These are phyloP conservation scores for Cassiopea xamachana DNA, from an alignment of 30 jellyfish, hydroid and myxozoan species.

Conservation along the genomic window DNA sequence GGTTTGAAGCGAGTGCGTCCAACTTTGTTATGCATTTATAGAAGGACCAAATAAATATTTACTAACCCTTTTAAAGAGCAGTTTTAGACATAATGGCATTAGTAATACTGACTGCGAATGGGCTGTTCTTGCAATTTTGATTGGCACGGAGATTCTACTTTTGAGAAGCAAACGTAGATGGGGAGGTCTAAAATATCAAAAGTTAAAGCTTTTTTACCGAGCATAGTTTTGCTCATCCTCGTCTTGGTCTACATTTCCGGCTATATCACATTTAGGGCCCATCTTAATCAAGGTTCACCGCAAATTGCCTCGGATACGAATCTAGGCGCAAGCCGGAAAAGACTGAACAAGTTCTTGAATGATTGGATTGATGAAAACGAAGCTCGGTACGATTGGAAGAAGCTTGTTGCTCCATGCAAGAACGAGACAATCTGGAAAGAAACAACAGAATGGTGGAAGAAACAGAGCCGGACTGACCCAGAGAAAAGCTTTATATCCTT, in stretches of 20 bases:
- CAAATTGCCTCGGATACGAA: conserved; percentile 33
- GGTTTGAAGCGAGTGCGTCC: no score
- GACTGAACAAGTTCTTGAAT: conserved; percentile 13
- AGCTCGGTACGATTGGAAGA: conserved; percentile 71
- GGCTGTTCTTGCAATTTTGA: not conserved
- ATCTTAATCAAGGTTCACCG: conserved; percentile 39
- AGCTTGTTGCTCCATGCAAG: conserved; percentile 30
- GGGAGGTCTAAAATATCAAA: conserved; percentile 46
- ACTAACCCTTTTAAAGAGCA: not conserved
- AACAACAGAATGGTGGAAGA: conserved; percentile 90
- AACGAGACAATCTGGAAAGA: conserved; percentile 57
- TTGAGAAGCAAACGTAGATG: not conserved
- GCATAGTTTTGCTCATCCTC: conserved; percentile 42
- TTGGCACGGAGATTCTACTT: not conserved
- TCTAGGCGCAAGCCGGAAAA: conserved; percentile 13
- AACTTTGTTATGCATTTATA: no score
- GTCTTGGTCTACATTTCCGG: conserved; percentile 67
- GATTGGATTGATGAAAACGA: conserved; percentile 74
- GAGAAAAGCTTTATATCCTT: conserved; percentile 64
- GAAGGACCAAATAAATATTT: no score
- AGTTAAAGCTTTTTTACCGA: conserved; percentile 57
- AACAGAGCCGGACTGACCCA: conserved; percentile 82
- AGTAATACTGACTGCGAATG: not conserved
- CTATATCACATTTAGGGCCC: conserved; percentile 66
- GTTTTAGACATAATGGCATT: not conserved